Evolutionary conservation across 2,113 vertebrate genomes (phyloP), one percentile per base, ranked within the genome.

Genomic region (Pleuronectes platessa): DNA sequence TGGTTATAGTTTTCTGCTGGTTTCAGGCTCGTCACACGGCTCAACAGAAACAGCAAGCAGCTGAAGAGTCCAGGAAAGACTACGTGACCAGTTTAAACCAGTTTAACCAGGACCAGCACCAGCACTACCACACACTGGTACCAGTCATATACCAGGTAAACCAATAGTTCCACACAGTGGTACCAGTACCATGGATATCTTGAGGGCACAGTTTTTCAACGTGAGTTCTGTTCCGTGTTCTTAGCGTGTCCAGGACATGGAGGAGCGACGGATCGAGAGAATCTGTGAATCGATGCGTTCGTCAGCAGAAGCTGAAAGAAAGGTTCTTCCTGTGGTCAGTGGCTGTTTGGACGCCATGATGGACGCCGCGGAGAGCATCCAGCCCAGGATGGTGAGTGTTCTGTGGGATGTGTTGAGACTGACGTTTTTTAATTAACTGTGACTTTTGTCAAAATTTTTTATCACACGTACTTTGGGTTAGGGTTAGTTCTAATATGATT

Each of bases 211-310:
- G 47, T 17, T 51, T 51, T 17, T 17, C 47, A 15, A 7, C 5
- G 17, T 15, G 17, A 3, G 51, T 9, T 54, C 17, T 40, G 20
- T n/a, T 4, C 54, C 66, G 17, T 60, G 56, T 66, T 12, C n/a
- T 7, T 82, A 99, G 97, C 96, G 96, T 82, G 96, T 99, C 24
- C 98, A 99, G 83, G 98, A 98, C 80, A 97, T 99, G 98, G 98
- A 99, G 85, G 97, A 98, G 79, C 92, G 94, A 59, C 92, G 97
- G 42, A 96, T 98, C 0, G 90, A 95, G 76, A 86, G 95, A 59
- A 82, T 99, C 8, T 95, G 95, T 0, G 96, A 96, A 9, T 96
- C 96, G 0, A 96, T 99, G 97, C 95, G 95, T 74, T 95, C 87
- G 0, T 97, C 96, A 0, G 93, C 96, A 0, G 96, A 98, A 17